Evolutionary conservation across 2,797 vertebrate genomes (phyloP), one percentile per base, ranked within the genome.

Genomic region (Myripristis jacobus): DNA sequence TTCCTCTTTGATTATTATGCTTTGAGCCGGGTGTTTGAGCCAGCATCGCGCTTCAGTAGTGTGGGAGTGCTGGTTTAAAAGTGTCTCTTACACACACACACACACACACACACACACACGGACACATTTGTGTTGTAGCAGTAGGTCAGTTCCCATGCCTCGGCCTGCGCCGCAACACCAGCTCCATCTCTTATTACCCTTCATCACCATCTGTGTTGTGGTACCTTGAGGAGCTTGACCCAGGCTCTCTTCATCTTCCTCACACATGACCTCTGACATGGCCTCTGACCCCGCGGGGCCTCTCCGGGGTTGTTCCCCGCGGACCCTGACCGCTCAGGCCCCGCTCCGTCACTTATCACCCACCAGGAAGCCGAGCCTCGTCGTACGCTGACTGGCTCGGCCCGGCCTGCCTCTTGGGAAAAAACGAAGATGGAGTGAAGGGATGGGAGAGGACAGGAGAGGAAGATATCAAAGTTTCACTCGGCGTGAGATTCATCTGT

Each of bases 261-360:
- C 73, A 82, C 72, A 53, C 53, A 41, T 84, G 86, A 89, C 87
- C 89, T 80, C 72, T 80, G 86, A 87, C 83, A 77, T 85, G 90
- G 58, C 81, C 90, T 87, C 51, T 81, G 85, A 89, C 86, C 80
- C 74, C 36, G 21, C 18, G 4, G 69, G 55, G 57, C 71, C 67
- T 75, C 78, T 73, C 58, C 29, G 4, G 67, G 77, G 77, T 63
- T 77, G 76, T 75, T 81, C 88, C 84, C 79, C 5, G n/a, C 4
- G 22, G 84, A 88, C 81, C 63, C 83, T 43, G 74, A 83, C 82
- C 84, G 77, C 81, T 79, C 53, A 16, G 76, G 47, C 82, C 66
- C 53, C 79, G 78, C 79, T 81, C 80, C 60, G 41, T 93, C 87
- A 91, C 90, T 92, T 92, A 92, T 92, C 89, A 90, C 90, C 86